phyloP scores from a whole-genome alignment of 2,797 vertebrate genomes.

The Buceros bicornis region DNA sequence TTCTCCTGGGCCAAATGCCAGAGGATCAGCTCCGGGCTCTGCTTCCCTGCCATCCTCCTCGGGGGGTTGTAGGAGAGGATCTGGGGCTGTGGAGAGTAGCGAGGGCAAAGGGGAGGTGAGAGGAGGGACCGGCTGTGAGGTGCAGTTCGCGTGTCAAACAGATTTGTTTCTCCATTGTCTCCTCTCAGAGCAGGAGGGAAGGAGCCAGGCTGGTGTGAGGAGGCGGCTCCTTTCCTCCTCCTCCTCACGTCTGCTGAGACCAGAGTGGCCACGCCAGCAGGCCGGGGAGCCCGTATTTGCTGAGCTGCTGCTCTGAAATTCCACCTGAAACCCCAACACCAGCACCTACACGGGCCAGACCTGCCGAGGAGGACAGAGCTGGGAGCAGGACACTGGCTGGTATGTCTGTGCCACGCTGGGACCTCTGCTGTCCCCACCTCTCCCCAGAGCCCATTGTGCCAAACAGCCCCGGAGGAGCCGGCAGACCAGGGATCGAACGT shows the following conservation, averaged over 20 bases:
- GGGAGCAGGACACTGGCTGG: background rate
- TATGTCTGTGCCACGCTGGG: background rate
- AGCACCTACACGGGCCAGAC: background rate
- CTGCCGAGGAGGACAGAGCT: background rate
- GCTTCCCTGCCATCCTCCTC: background rate
- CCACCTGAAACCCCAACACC: fast-evolving
- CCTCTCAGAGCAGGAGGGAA: background rate
- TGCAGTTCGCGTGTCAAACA: fast-evolving
- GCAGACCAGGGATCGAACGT: background rate
- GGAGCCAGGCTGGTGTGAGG: background rate
- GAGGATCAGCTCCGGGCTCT: slow-evolving; percentile 13
- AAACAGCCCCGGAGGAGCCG: background rate
- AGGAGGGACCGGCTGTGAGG: background rate
- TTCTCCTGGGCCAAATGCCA: background rate
- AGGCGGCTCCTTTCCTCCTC: background rate
- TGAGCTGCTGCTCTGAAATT: background rate
- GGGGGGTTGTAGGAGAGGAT: background rate
- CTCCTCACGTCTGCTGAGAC: background rate
- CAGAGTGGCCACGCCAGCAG: background rate
- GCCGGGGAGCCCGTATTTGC: background rate
- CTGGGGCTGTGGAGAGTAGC: background rate
- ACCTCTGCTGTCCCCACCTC: background rate
- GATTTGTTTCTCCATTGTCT: background rate
- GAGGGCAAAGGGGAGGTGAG: background rate
- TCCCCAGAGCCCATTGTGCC: background rate